Evolutionary conservation across 1,140 invertebrate species (phyloP).

Genomic region (Scaptomyza graminum): DNA sequence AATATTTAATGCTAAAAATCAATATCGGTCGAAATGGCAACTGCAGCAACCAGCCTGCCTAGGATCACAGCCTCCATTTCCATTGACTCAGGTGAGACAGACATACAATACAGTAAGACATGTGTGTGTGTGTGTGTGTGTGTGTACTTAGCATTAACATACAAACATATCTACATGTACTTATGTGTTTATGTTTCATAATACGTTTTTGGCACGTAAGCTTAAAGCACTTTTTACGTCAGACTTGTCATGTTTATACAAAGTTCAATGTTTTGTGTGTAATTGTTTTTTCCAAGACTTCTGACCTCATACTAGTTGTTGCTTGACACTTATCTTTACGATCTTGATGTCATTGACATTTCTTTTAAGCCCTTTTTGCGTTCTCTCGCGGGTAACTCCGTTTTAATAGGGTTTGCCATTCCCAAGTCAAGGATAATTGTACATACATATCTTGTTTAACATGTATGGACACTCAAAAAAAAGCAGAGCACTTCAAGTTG

Average conservation of each 20-base stretch:
- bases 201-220: conserved; percentile 54
- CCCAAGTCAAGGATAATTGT: too few species aligned
- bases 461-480: too few species aligned
- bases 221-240: conserved; percentile 69
- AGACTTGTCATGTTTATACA: conserved; percentile 40
- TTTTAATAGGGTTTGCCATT: too few species aligned
- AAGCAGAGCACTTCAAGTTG: too few species aligned
- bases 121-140: not conserved
- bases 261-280: conserved; percentile 11
- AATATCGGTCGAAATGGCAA: conserved; percentile 30
- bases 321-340: conserved; percentile 14
- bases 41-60: conserved; percentile 47
- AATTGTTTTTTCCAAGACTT: conserved; percentile 31
- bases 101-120: not conserved
- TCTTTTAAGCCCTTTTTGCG: not conserved
- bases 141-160: not conserved
- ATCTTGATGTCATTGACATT: conserved; percentile 8
- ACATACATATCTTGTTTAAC: too few species aligned
- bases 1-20: conserved; percentile 19
- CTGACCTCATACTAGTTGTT: conserved; percentile 21
- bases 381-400: too few species aligned
- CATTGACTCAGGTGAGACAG: conserved; percentile 46
- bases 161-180: conserved; percentile 6
- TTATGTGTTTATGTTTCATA: conserved; percentile 43
- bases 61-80: conserved; percentile 16